Evolutionary conservation across 2,888 invertebrate genomes (phyloP).

Genomic region (Chloromyia formosa): DNA sequence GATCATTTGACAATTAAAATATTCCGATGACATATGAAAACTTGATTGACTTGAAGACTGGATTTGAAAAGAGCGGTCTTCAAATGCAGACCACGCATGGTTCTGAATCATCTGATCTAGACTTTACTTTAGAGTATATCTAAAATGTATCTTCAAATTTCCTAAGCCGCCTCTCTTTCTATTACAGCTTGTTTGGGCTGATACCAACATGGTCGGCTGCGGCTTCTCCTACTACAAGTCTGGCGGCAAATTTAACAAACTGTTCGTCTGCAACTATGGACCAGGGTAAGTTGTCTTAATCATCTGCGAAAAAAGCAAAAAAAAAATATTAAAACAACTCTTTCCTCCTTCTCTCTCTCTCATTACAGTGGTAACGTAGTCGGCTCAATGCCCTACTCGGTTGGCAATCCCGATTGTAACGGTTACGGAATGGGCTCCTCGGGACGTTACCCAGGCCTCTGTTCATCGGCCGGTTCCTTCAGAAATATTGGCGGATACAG

Average conservation of each 20-base stretch:
- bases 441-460: slow-evolving; percentile 77
- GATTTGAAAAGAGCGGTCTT: too few species aligned
- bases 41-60: too few species aligned
- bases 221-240: slow-evolving; percentile 86
- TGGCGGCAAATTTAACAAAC: slow-evolving; percentile 79
- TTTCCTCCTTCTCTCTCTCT: background rate
- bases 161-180: background rate
- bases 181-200: slow-evolving; percentile 86
- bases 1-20: too few species aligned
- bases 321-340: slow-evolving; percentile 18
- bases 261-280: slow-evolving; percentile 87
- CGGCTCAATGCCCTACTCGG: slow-evolving; percentile 78
- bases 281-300: slow-evolving; percentile 68
- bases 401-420: slow-evolving; percentile 77
- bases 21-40: too few species aligned
- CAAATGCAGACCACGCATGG: too few species aligned
- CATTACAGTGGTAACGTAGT: slow-evolving; percentile 76
- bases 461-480: slow-evolving; percentile 63
- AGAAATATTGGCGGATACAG: slow-evolving; percentile 56
- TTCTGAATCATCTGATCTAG: too few species aligned
- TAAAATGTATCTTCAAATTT: too few species aligned
- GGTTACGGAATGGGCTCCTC: slow-evolving; percentile 76
- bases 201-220: slow-evolving; percentile 85
- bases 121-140: too few species aligned
- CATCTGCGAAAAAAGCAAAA: slow-evolving; percentile 29